Evolutionary conservation across 2,797 vertebrate genomes (phyloP), one percentile per base, ranked within the genome.

Genomic region (Merluccius polli): DNA sequence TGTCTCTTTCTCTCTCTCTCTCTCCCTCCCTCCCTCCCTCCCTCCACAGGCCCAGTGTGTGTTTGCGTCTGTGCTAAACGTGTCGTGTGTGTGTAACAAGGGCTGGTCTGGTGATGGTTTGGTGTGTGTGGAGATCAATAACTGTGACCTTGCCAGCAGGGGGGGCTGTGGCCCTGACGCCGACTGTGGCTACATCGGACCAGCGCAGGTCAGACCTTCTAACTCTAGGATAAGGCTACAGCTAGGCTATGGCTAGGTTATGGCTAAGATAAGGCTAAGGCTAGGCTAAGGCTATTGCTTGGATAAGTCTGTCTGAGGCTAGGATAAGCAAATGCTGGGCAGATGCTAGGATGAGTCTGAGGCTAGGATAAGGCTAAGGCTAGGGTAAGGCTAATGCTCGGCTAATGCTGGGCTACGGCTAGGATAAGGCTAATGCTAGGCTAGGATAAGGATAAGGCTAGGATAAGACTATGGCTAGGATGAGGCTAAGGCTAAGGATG

Each of bases 91-190:
- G 18, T 99, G 97, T 81, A 86, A 87, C 11, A 86, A 90, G 24
- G 97, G 98, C 71, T 99, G 98, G 98, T 95, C 88, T 0, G 97
- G 97, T 7, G 96, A 99, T 0, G 97, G 97, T 7, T 90, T 81
- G 16, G 81, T 87, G 71, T 99, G 98, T 13, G 80, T 95, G 76
- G 93, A 95, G 81, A 93, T 97, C n/a, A 94, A 99, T 79, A 95
- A 95, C 90, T 99, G 98, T 83, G 80, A 90, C 82, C 82, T 94
- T 88, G 90, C 91, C 32, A 91, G 70, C 71, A 93, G 94, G 73
- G 96, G 97, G 2, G 94, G 92, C 81, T 99, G 98, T 78, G 93
- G 96, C 69, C 24, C 78, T 7, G 87, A 96, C 0, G 97, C 97
- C 0, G 21, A 94, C 85, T 99, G 97, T 71, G 29, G 81, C 36